Percentiles rank a stretch among this genome's conserved stretches.
Conservation (phyloP, 2,888 invertebrate genomes). For the Parnassius apollo region DNA sequence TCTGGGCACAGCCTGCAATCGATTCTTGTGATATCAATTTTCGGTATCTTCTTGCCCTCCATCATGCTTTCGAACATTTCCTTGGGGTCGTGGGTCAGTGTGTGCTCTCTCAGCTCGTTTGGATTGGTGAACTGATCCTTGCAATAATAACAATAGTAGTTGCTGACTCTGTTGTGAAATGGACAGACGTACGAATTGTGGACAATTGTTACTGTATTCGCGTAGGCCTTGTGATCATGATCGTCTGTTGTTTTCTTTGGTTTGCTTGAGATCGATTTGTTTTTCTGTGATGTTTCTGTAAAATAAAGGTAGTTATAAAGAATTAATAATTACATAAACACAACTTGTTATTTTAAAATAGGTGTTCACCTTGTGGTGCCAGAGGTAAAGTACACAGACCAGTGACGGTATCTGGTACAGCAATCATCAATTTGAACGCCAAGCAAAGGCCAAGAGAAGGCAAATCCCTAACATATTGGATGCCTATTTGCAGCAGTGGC, state of each 20-base stretch:
- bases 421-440: background rate
- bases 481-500: too few species aligned
- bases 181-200: slow-evolving; percentile 66
- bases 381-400: background rate
- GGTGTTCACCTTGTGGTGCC: background rate
- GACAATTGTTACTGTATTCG: slow-evolving; percentile 57
- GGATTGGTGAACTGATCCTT: slow-evolving; percentile 68
- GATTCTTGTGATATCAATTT: slow-evolving; percentile 67
- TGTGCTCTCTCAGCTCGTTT: slow-evolving; percentile 60
- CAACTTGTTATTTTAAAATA: background rate
- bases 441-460: background rate
- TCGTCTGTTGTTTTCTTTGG: slow-evolving; percentile 43
- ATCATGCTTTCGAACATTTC: slow-evolving; percentile 53
- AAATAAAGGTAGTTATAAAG: background rate
- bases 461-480: background rate
- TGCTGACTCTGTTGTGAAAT: slow-evolving; percentile 62
- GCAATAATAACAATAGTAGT: slow-evolving; percentile 71
- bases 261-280: slow-evolving; percentile 32
- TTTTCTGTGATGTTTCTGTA: slow-evolving; percentile 24
- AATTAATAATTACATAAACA: background rate
- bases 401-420: background rate
- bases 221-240: slow-evolving; percentile 54
- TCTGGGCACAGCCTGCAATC: slow-evolving; percentile 62
- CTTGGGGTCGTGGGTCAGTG: slow-evolving; percentile 57
- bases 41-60: slow-evolving; percentile 64